Evolutionary conservation across 2,113 vertebrate species (phyloP), one percentile per base, ranked within the genome.

Genomic region (Ictidomys tridecemlineatus): DNA sequence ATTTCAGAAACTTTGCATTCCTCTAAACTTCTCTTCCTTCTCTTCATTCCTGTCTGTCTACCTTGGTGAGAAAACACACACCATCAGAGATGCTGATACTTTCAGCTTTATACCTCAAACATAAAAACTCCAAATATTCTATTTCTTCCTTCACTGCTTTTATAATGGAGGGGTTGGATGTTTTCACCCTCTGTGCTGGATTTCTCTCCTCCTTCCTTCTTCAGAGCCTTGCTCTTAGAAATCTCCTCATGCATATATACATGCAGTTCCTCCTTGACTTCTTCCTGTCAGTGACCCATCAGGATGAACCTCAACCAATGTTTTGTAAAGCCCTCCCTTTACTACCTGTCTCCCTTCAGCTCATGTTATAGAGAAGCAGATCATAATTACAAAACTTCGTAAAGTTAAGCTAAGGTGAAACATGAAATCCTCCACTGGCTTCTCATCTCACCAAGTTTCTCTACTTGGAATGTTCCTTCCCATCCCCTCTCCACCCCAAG

Each of bases 111-210:
- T 22, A 34, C 13, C 53, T 58, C 32, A 53, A 34, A 39, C 45
- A 13, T 89, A 42, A 76, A 70, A 72, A 4, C 45, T 85, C 24
- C 30, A 30, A n/a, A 45, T 48, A 34, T 34, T 48, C 34, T 90
- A 39, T 26, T 30, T 30, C 74, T 83, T 32, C 32, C 8, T 10
- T 67, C 17, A 16, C 14, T 8, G 32, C 0, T 94, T 61, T 91
- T 32, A 34, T 5, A 56, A 0, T 22, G 45, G 28, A 83, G 8
- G 11, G 8, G 24, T 4, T 6, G 4, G 9, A 3, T 45, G 4
- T 26, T 4, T 53, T 58, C 30, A 26, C 17, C n/a, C 37, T 0
- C 34, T 70, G 0, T 13, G 1, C 12, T 69, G 56, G 8, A 32
- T 83, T 74, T 56, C 37, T 53, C 70, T 42, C 16, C 63, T 48